Evolutionary conservation across 2,113 vertebrate species (phyloP).

Genomic region (Strix aluco): DNA sequence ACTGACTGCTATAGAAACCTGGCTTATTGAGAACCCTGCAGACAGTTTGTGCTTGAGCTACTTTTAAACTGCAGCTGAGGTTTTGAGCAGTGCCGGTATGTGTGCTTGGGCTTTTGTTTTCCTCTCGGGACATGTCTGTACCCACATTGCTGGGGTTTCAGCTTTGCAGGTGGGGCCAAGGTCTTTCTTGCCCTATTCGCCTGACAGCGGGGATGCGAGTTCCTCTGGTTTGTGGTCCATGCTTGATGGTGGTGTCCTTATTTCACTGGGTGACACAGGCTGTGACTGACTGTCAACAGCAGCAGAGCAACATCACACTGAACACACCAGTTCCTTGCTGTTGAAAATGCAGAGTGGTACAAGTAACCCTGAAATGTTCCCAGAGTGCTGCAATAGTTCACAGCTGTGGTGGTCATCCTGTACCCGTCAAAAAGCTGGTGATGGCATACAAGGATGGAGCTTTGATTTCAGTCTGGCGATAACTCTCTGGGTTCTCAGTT

Average conservation of each 20-base stretch:
- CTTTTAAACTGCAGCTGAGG: not conserved
- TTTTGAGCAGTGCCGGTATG: not conserved
- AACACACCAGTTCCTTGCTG: rapidly evolving
- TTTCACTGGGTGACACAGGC: not conserved
- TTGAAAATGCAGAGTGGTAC: not conserved
- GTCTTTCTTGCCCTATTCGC: not conserved
- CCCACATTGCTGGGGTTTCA: not conserved
- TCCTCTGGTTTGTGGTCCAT: not conserved
- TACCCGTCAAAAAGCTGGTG: not conserved
- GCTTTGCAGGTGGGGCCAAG: not conserved
- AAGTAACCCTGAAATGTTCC: not conserved
- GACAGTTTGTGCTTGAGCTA: not conserved
- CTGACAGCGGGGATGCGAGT: not conserved
- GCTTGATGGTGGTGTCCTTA: not conserved
- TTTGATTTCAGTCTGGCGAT: not conserved
- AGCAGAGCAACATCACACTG: not conserved
- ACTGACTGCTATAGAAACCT: not conserved
- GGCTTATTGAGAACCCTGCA: not conserved
- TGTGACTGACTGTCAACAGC: not conserved
- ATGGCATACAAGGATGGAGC: not conserved
- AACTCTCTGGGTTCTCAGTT: not conserved
- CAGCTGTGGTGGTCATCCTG: not conserved
- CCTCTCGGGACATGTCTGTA: not conserved
- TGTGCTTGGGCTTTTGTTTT: not conserved
- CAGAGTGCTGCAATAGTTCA: rapidly evolving